Evolutionary conservation across 2,113 vertebrate species (phyloP).

Genomic region (Alexandromys fortis): DNA sequence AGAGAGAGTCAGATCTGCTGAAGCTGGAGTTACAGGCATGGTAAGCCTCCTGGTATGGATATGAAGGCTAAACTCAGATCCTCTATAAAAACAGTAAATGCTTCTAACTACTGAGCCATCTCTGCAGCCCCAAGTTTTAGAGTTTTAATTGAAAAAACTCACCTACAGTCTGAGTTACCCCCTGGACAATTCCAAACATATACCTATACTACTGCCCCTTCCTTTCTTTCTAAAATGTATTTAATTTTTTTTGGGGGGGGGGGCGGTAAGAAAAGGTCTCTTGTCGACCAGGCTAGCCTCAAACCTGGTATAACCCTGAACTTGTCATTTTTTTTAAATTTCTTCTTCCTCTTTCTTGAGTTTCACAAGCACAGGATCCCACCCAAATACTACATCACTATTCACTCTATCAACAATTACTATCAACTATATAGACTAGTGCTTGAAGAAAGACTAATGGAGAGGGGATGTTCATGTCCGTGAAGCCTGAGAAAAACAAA

Average conservation of each 20-base stretch:
- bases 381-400: background rate
- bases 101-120: background rate
- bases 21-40: background rate
- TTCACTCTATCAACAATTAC: background rate
- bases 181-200: background rate
- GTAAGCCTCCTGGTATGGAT: too few species aligned
- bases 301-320: background rate
- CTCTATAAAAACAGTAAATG: background rate
- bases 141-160: constrained; percentile 25
- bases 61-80: background rate
- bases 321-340: background rate
- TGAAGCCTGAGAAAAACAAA: constrained; percentile 46
- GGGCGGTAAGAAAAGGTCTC: background rate
- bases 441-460: background rate
- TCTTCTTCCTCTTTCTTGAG: constrained; percentile 14
- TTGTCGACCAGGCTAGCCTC: background rate
- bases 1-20: background rate
- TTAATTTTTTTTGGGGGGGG: background rate
- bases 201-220: background rate
- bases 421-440: background rate
- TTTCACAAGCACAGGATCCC: constrained; percentile 30
- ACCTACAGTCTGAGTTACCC: background rate
- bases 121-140: background rate
- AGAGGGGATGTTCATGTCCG: constrained; percentile 31
- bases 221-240: background rate